These are phyloP conservation scores for Agrochola lota DNA, from an alignment of 2,888 invertebrate genomes.

Conservation along the genomic window DNA sequence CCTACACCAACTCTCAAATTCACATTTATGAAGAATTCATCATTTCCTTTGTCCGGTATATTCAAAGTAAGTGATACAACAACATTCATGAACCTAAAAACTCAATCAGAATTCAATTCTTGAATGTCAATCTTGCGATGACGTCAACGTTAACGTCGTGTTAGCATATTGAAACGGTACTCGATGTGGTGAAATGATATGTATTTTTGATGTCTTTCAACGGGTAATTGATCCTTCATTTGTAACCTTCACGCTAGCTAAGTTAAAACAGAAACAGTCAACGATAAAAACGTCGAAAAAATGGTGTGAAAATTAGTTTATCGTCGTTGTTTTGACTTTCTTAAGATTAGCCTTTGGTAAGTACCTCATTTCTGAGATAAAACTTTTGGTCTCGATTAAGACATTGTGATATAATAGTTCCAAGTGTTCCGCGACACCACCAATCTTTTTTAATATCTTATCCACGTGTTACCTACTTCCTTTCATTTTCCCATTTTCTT, in stretches of 20 bases:
- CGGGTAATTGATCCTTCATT: not conserved
- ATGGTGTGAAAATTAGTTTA: not conserved
- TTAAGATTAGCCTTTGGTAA: not conserved
- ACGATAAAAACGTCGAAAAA: not conserved
- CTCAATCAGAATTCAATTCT: constrained; percentile 40
- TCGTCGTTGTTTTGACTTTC: not conserved
- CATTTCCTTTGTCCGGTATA: not conserved
- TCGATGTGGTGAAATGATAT: constrained; percentile 4
- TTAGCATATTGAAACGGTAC: constrained; percentile 23
- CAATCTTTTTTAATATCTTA: not conserved
- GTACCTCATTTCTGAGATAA: not conserved
- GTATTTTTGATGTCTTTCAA: constrained; percentile 12
- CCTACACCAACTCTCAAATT: not conserved
- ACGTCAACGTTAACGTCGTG: constrained; percentile 22
- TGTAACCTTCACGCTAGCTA: not conserved
- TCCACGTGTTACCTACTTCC: not conserved
- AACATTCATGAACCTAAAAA: constrained; percentile 41
- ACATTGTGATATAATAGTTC: not conserved
- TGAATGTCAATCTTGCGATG: constrained; percentile 22
- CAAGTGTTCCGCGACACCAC: not conserved
- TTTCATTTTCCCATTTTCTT: not conserved
- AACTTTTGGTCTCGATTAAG: constrained; percentile 10
- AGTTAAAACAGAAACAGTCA: not conserved
- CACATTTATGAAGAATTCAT: not conserved
- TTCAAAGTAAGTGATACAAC: constrained; percentile 20